Conservation (phyloP, 2,888 invertebrate species). For the Cataglyphis cursor region DNA sequence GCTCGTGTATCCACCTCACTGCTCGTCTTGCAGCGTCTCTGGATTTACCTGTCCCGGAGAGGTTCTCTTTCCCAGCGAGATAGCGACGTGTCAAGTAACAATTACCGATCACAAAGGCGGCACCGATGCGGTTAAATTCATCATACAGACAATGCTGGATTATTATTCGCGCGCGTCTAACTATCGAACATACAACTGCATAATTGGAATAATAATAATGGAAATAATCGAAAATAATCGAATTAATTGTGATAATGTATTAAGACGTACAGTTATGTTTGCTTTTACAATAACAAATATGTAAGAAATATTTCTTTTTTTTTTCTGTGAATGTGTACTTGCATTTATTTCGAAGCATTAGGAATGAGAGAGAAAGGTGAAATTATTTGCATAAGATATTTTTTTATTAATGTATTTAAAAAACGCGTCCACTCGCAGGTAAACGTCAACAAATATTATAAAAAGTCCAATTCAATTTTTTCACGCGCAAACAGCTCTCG, state of each 20-base stretch:
- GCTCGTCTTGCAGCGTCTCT: conserved; percentile 15
- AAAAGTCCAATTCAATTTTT: conserved; percentile 73
- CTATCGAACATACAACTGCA: background rate
- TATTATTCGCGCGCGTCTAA: background rate
- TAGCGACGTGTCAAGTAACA: conserved; percentile 40
- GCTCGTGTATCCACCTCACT: conserved; percentile 14
- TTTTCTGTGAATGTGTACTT: background rate
- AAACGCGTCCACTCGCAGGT: background rate
- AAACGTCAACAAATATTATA: conserved; percentile 71
- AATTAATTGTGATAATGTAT: background rate
- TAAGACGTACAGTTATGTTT: background rate
- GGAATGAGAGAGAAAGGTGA: background rate
- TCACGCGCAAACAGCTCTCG: background rate
- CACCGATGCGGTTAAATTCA: background rate
- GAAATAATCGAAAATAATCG: background rate
- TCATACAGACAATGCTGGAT: background rate
- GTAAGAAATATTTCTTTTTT: background rate
- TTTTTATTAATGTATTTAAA: background rate
- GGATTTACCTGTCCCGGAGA: background rate
- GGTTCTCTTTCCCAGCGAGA: conserved; percentile 58
- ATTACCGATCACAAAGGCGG: conserved; percentile 1
- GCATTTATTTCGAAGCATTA: background rate
- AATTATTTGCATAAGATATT: background rate
- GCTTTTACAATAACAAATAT: background rate
- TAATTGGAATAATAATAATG: background rate